Evolutionary conservation across 2,113 vertebrate species (phyloP).

Genomic region (Psilopogon haemacephalus): DNA sequence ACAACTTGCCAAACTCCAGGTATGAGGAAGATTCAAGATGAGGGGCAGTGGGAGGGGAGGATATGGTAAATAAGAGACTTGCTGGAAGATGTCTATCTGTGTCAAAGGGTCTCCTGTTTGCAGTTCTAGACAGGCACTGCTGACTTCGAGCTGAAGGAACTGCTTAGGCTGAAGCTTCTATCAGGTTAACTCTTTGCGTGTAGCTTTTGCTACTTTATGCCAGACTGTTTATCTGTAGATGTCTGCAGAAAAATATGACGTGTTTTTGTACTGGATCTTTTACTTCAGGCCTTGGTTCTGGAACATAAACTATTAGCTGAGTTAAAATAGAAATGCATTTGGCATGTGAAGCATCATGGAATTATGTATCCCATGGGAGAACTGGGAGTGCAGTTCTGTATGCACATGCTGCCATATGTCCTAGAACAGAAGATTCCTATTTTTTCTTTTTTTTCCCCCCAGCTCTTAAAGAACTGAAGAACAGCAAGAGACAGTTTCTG

Average conservation of each 20-base stretch:
- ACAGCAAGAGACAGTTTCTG: not conserved
- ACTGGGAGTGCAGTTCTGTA: not conserved
- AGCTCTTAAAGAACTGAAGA: not conserved
- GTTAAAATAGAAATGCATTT: conserved; percentile 17
- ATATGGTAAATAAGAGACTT: conserved; percentile 18
- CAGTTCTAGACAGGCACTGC: conserved; percentile 51
- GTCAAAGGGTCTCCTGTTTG: conserved; percentile 45
- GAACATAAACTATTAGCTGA: not conserved
- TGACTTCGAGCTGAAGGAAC: conserved; percentile 57
- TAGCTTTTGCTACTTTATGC: not conserved
- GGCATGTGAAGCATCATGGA: not conserved
- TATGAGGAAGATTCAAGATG: conserved; percentile 5
- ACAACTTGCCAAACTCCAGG: not conserved
- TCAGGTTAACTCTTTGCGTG: conserved; percentile 11
- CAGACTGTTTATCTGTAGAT: not conserved
- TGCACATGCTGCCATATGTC: not conserved
- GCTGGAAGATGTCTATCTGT: conserved; percentile 36
- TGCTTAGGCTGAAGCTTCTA: not conserved
- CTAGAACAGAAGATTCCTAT: not conserved
- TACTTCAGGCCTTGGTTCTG: not conserved
- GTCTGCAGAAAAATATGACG: not conserved
- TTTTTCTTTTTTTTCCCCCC: rapidly evolving
- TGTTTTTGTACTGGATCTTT: not conserved
- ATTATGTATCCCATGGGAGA: conserved; percentile 20
- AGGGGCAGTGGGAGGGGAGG: not conserved